These are phyloP conservation scores for Cyclura pinguis DNA, from an alignment of 2,797 vertebrate species.

Conservation along the genomic window DNA sequence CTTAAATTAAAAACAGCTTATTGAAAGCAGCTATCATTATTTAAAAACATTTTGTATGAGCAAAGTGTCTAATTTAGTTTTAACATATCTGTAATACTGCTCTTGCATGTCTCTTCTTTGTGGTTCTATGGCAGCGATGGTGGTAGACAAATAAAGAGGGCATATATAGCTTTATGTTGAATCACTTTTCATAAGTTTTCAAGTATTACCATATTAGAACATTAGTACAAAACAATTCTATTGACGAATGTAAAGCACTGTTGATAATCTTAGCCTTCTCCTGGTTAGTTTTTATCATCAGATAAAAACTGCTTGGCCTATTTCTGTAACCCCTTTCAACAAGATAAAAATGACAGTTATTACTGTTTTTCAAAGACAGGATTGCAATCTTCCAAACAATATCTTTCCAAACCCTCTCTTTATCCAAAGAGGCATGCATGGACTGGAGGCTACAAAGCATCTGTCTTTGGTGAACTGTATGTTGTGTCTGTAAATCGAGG, in stretches of 20 bases:
- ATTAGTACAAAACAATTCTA: neutral
- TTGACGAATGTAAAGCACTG: neutral
- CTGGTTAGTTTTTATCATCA: constrained; percentile 23
- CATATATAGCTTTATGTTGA: neutral
- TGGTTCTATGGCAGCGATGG: too few relatives aligned
- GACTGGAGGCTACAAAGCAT: neutral
- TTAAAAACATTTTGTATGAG: too few relatives aligned
- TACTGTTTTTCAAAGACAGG: constrained; percentile 1
- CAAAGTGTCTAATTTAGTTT: too few relatives aligned
- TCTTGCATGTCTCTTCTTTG: too few relatives aligned
- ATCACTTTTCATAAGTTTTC: neutral
- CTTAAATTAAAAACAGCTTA: too few relatives aligned
- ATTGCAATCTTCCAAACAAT: neutral
- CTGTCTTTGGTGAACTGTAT: neutral
- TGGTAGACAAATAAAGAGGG: too few relatives aligned
- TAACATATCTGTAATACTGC: too few relatives aligned
- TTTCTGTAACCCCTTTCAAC: neutral
- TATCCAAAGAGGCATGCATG: neutral
- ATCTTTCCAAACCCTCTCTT: neutral
- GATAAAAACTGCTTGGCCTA: neutral
- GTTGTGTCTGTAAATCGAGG: constrained; percentile 36
- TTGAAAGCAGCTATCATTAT: too few relatives aligned
- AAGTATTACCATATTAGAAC: neutral
- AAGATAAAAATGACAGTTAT: constrained; percentile 14
- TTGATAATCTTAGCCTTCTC: neutral